Evolutionary conservation across 1,140 invertebrate genomes (phyloP).

Genomic region (Hermatobates lingyangjiaoensis): DNA sequence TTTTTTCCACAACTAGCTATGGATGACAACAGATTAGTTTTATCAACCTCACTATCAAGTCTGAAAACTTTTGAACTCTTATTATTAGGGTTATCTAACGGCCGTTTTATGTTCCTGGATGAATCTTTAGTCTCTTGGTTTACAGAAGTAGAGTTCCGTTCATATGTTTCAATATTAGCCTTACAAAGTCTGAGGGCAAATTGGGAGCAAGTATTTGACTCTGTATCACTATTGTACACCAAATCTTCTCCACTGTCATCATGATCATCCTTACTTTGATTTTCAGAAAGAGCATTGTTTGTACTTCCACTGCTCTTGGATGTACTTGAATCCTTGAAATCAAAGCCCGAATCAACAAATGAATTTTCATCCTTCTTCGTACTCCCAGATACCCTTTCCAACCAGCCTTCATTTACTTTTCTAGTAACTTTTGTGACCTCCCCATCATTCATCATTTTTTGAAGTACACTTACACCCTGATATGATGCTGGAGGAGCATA

Average conservation of each 20-base stretch:
- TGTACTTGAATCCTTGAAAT: constrained; percentile 12
- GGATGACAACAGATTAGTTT: no score
- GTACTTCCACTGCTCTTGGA: neutral
- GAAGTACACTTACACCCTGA: constrained; percentile 24
- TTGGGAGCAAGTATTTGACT: constrained; percentile 29
- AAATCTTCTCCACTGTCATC: constrained; percentile 30
- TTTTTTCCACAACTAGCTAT: no score
- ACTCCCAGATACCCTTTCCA: constrained; percentile 26
- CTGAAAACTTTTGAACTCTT: no score
- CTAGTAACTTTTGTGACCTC: constrained; percentile 21
- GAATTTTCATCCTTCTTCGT: constrained; percentile 9
- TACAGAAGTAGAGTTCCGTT: no score
- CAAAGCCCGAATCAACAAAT: constrained; percentile 10
- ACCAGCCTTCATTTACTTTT: constrained; percentile 32
- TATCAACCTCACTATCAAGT: no score
- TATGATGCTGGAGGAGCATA: constrained; percentile 18
- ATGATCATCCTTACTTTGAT: neutral
- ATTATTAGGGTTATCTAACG: no score
- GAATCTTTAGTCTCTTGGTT: no score
- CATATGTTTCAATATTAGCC: no score
- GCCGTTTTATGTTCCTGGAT: no score
- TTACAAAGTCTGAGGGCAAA: no score
- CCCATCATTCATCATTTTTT: constrained; percentile 20
- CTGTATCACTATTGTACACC: constrained; percentile 43
- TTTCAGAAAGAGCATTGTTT: neutral